Evolutionary conservation across 1,140 invertebrate genomes (phyloP).

Genomic region (Neelides sp.): DNA sequence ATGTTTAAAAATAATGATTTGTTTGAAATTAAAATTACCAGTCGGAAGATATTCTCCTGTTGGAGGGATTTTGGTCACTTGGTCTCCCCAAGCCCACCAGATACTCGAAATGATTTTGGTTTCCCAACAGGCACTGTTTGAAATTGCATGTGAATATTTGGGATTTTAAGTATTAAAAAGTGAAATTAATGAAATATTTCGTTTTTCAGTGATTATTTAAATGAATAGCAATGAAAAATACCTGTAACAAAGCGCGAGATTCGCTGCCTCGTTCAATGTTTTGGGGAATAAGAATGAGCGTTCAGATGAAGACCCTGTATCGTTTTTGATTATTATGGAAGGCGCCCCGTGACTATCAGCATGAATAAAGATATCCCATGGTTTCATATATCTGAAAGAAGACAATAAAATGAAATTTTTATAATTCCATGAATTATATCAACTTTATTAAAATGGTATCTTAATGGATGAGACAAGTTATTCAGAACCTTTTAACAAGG

Average conservation of each 20-base stretch:
- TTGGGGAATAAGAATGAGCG: no score
- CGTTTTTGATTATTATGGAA: constrained; percentile 89
- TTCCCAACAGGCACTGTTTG: constrained; percentile 80
- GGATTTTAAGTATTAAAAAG: no score
- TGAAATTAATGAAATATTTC: constrained; percentile 7
- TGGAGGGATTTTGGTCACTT: constrained; percentile 97
- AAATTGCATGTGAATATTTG: no score
- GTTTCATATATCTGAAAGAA: no score
- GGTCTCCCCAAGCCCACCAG: constrained; percentile 91
- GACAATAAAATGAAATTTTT: no score
- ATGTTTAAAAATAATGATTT: no score
- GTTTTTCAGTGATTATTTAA: constrained; percentile 11
- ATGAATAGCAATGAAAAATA: constrained; percentile 31
- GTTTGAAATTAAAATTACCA: no score
- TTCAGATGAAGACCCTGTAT: constrained; percentile 61
- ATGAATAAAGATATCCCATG: no score
- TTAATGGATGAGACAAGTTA: background rate
- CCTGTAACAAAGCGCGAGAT: constrained; percentile 92
- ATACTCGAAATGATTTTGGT: constrained; percentile 86
- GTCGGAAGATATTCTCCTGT: constrained; percentile 90
- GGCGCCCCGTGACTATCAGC: constrained; percentile 87
- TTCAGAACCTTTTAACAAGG: constrained; percentile 78
- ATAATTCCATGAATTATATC: no score
- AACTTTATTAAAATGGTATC: background rate
- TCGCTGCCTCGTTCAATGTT: constrained; percentile 90